Conservation (phyloP, 2,888 invertebrate species). For the Leucophora obtusa region DNA sequence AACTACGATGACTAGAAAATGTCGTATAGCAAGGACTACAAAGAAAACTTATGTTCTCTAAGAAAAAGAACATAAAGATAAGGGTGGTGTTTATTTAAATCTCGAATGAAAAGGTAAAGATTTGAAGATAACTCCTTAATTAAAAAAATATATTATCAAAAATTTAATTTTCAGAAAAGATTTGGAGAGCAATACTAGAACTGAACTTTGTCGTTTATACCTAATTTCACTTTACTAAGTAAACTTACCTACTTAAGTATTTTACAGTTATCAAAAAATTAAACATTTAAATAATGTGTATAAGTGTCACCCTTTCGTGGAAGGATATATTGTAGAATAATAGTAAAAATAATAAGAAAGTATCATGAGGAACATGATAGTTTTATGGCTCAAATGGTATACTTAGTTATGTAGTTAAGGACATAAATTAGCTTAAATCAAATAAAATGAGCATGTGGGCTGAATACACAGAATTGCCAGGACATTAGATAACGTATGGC, state of each 20-base stretch:
- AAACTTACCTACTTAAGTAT: too few relatives aligned
- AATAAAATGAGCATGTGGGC: slow-evolving; percentile 68
- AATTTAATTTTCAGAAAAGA: too few relatives aligned
- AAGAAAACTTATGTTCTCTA: slow-evolving; percentile 56
- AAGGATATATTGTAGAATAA: slow-evolving; percentile 13
- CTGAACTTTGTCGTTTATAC: too few relatives aligned
- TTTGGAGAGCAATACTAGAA: too few relatives aligned
- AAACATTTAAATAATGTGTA: background rate
- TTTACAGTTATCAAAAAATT: too few relatives aligned
- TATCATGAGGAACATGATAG: slow-evolving; percentile 53
- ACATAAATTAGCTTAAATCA: slow-evolving; percentile 69
- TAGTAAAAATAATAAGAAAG: background rate
- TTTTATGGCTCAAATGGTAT: slow-evolving; percentile 58
- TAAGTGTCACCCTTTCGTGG: background rate
- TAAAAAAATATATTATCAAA: too few relatives aligned
- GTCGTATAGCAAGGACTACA: slow-evolving; percentile 25
- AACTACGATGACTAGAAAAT: slow-evolving; percentile 21
- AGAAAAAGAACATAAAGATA: background rate
- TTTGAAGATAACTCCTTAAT: background rate
- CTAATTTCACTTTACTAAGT: too few relatives aligned
- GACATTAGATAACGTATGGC: slow-evolving; percentile 67
- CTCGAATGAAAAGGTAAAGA: too few relatives aligned
- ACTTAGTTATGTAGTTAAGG: slow-evolving; percentile 56
- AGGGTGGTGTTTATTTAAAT: background rate
- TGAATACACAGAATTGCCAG: slow-evolving; percentile 66